phyloP scores from a whole-genome alignment of 2,888 invertebrate species.

The Conops quadrifasciatus region DNA sequence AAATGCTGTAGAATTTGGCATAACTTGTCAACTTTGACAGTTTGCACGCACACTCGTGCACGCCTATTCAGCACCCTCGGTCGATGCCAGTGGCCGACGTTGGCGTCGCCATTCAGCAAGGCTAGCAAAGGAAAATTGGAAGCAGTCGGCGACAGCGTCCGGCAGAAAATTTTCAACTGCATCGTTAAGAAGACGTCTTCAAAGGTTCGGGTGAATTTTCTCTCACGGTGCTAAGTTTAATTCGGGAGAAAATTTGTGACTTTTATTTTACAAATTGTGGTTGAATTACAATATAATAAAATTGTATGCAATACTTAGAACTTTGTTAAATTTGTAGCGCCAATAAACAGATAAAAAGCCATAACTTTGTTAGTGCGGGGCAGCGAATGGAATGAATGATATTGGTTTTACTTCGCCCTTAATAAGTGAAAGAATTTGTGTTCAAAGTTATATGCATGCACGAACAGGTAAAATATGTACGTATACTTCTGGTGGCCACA shows the following conservation, averaged over 20 bases:
- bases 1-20: not conserved
- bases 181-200: not conserved
- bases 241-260: too few species aligned
- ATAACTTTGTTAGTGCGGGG: too few species aligned
- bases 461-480: too few species aligned
- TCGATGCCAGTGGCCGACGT: not conserved
- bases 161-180: constrained; percentile 29
- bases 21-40: constrained; percentile 4
- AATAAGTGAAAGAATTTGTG: too few species aligned
- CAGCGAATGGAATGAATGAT: too few species aligned
- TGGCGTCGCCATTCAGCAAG: not conserved
- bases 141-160: constrained; percentile 12
- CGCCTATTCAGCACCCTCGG: constrained; percentile 6
- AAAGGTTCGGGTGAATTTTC: not conserved
- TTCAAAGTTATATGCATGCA: not conserved
- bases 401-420: too few species aligned
- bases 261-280: too few species aligned
- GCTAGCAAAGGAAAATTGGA: constrained; percentile 7
- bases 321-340: too few species aligned
- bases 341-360: too few species aligned
- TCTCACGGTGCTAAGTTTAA: not conserved
- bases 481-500: too few species aligned
- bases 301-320: too few species aligned
- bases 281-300: too few species aligned
- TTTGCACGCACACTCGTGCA: constrained; percentile 22